Base-by-base conservation (phyloP, 1,140 invertebrate species). In the Drosophila mauritiana region DNA sequence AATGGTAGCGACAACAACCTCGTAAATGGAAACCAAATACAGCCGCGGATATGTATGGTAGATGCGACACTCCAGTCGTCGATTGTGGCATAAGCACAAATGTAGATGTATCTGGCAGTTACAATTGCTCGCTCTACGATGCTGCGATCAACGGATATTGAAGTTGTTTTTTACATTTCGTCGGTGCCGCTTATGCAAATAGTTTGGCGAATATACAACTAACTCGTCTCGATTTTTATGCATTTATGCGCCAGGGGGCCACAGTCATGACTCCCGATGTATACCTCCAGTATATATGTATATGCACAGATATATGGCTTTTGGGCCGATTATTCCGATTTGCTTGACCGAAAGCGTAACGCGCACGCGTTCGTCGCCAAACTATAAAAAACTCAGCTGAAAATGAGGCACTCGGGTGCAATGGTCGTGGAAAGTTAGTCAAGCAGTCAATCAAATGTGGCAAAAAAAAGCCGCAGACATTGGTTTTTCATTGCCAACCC, bases 391-490 rank as follows among this genome's bases (percentile, higher is more conserved):
- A 39, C 0, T 13, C 37, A 39, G 13, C 12, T 39, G 13, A 37
- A 37, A 37, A 37, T 37, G 13, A 39, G 17, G 42, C 22, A 42
- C 20, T 13, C 42, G 46, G 45, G 64, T 61, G 63, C 64, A 65
- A 37, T 46, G 54, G 40, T 51, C 31, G 56, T 31, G 76, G 63
- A 80, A 63, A 80, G 73, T 84, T 80, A 75, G 73, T 69, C 58
- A 76, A 59, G 73, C 68, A 84, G 81, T 85, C 81, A 84, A 84
- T 84, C 81, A 80, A 80, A 84, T 59, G 63, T 65, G 63, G 61
- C 56, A 64, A 22, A 22, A 22, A 48, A 70, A 70, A 45, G 31
- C 54, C 40, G 25, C 40, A 27, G 36, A 46, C 25, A n/a, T 36
- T 49, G 56, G 62, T 57, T 31, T 27, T 17, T 46, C 25, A 52